phyloP scores from a whole-genome alignment of 2,888 invertebrate species.

The Drosophila mercatorum region DNA sequence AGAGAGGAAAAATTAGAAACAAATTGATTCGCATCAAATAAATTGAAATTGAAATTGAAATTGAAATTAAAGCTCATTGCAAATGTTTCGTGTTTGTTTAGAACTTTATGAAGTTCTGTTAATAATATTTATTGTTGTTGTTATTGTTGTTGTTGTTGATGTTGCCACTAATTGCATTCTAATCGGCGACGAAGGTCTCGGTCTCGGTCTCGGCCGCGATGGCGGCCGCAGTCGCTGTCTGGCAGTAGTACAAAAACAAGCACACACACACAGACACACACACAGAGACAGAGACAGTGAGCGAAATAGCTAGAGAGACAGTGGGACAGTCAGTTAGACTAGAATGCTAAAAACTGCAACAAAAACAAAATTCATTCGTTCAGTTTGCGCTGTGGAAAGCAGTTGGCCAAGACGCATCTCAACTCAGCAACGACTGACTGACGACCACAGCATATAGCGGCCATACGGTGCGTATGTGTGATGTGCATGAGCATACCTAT shows the following conservation, averaged over 20 bases:
- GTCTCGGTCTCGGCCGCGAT: conserved; percentile 43
- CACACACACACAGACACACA: conserved; percentile 2
- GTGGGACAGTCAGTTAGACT: conserved; percentile 22
- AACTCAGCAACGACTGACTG: conserved; percentile 47
- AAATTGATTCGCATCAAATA: conserved; percentile 29
- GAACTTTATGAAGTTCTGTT: conserved; percentile 51
- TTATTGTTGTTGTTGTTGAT: conserved; percentile 40
- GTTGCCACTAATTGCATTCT: conserved; percentile 77
- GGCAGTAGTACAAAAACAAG: conserved; percentile 46
- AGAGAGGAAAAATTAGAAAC: conserved; percentile 11
- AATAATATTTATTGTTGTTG: conserved; percentile 23
- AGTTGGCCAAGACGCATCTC: conserved; percentile 66
- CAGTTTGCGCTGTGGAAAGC: conserved; percentile 67
- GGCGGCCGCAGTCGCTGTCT: conserved; percentile 45
- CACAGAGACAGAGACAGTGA: background rate
- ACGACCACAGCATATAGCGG: conserved; percentile 41
- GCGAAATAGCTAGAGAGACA: conserved; percentile 22
- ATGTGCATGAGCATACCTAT: conserved; percentile 4
- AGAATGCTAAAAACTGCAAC: conserved; percentile 51
- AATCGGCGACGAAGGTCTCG: conserved; percentile 73
- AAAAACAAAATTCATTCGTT: conserved; percentile 63
- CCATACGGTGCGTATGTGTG: conserved; percentile 46
- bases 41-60: conserved; percentile 24
- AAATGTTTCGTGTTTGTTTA: conserved; percentile 49
- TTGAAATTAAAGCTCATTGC: conserved; percentile 57